phyloP scores from a whole-genome alignment of 2,888 invertebrate species.

The Caenorhabditis zanzibari region DNA sequence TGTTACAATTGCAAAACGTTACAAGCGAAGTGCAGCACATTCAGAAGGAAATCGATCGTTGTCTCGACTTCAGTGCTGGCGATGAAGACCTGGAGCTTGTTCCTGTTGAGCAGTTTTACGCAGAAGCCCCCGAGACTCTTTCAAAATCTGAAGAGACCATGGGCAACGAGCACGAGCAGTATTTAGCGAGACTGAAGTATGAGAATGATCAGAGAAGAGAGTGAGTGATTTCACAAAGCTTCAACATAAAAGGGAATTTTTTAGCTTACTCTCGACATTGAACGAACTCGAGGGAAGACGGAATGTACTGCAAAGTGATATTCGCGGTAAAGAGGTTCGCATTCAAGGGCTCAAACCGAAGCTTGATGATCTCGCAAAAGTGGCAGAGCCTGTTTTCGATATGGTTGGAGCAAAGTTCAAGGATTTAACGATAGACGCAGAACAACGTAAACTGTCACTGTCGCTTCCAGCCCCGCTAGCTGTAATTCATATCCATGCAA shows the following conservation, averaged over 20 bases:
- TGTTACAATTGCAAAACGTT: constrained; percentile 76
- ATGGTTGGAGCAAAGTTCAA: constrained; percentile 68
- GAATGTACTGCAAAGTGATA: constrained; percentile 76
- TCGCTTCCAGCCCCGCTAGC: constrained; percentile 65
- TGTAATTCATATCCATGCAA: constrained; percentile 68
- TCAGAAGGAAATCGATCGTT: constrained; percentile 76
- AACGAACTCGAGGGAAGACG: constrained; percentile 75
- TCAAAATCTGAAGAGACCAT: constrained; percentile 65
- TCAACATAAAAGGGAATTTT: too few relatives aligned
- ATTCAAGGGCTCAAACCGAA: constrained; percentile 68
- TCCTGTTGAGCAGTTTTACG: constrained; percentile 75
- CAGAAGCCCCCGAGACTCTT: constrained; percentile 63
- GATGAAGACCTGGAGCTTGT: constrained; percentile 76
- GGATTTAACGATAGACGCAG: constrained; percentile 19
- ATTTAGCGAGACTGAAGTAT: constrained; percentile 73
- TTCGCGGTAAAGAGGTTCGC: constrained; percentile 76
- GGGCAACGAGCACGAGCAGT: constrained; percentile 73
- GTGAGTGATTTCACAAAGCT: constrained; percentile 29
- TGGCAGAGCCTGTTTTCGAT: constrained; percentile 68
- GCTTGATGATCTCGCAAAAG: constrained; percentile 61
- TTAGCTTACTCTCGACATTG: constrained; percentile 71
- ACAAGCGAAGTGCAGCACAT: constrained; percentile 78
- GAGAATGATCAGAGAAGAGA: constrained; percentile 74
- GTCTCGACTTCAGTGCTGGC: constrained; percentile 76
- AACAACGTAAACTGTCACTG: constrained; percentile 58